phyloP scores from a whole-genome alignment of 2,888 invertebrate genomes.

The Germaria angustata region DNA sequence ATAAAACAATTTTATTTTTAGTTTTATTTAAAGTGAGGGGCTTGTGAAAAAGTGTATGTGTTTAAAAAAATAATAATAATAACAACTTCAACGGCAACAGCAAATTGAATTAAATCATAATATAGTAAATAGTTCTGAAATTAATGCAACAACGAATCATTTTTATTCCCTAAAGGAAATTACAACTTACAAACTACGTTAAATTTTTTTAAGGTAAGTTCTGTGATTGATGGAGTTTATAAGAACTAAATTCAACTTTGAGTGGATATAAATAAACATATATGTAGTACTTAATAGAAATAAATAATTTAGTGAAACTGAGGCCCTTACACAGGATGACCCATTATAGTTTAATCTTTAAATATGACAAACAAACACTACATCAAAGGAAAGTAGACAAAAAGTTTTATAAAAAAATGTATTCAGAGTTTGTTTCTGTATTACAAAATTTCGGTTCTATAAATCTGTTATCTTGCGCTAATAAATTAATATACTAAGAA shows the following conservation, averaged over 20 bases:
- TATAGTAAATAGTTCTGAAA: constrained; percentile 27
- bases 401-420: no score
- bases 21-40: background rate
- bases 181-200: background rate
- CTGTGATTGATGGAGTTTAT: background rate
- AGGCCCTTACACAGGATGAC: no score
- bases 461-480: no score
- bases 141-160: constrained; percentile 44
- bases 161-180: constrained; percentile 25
- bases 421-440: no score
- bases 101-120: constrained; percentile 32
- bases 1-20: constrained; percentile 21
- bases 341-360: no score
- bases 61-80: background rate
- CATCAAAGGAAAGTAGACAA: no score
- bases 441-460: no score
- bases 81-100: constrained; percentile 10
- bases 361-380: no score
- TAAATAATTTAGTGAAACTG: no score
- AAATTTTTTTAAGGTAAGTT: constrained; percentile 34
- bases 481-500: no score
- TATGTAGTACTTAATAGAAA: no score
- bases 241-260: background rate
- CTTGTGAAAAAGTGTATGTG: constrained; percentile 2
- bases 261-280: background rate